These are phyloP conservation scores for Clarias macrocephalus DNA, from an alignment of 2,113 vertebrate genomes.

Conservation along the genomic window DNA sequence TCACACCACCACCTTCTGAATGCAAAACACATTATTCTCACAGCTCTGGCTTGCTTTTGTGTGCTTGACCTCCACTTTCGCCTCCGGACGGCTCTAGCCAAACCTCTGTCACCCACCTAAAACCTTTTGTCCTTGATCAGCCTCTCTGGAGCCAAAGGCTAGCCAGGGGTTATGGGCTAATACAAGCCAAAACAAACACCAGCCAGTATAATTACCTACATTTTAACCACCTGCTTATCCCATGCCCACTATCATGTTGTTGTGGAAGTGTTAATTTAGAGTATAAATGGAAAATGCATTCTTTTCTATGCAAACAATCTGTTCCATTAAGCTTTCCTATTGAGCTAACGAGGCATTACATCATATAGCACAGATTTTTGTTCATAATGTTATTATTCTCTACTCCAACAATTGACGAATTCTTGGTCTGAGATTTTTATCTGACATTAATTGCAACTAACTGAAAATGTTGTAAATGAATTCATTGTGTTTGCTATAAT, in stretches of 20 bases:
- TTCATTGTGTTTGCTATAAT: neutral
- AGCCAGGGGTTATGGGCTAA: constrained; percentile 13
- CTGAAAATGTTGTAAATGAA: neutral
- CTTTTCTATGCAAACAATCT: neutral
- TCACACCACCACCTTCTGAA: constrained; percentile 8
- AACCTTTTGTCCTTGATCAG: constrained; percentile 41
- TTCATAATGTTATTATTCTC: neutral
- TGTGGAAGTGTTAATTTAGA: neutral
- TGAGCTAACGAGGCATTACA: neutral
- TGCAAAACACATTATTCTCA: constrained; percentile 1
- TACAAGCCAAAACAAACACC: neutral
- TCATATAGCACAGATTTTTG: neutral
- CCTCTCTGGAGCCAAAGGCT: constrained; percentile 39
- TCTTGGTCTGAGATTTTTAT: neutral
- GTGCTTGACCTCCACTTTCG: neutral
- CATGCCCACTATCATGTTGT: neutral
- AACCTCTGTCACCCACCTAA: neutral
- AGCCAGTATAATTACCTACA: neutral
- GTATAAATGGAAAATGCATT: neutral
- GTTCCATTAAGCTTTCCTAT: neutral
- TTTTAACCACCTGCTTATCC: neutral
- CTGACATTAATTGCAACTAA: neutral
- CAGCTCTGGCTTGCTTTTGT: constrained; percentile 8
- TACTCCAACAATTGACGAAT: neutral
- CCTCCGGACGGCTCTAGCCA: constrained; percentile 7